These are phyloP conservation scores for Andrena dorsata DNA, from an alignment of 2,888 invertebrate genomes.

Conservation along the genomic window DNA sequence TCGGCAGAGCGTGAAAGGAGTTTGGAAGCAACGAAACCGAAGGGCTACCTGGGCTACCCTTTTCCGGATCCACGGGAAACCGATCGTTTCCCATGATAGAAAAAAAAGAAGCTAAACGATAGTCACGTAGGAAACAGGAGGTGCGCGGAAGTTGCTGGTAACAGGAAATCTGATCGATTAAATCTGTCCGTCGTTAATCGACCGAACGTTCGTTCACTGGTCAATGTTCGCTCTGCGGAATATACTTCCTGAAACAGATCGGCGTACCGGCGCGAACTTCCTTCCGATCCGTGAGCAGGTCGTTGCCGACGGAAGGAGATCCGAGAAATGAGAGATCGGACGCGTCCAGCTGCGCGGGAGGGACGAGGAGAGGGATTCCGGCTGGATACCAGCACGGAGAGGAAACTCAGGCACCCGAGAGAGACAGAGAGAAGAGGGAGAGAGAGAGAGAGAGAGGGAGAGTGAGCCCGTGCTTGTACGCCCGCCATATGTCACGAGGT, in stretches of 20 bases:
- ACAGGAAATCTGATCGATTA: conserved; percentile 45
- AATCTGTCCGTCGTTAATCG: conserved; percentile 53
- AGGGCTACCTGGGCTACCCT: not conserved
- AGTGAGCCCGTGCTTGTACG: conserved; percentile 61
- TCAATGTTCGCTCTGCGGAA: conserved; percentile 43
- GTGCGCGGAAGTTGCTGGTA: conserved; percentile 29
- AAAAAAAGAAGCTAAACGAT: not conserved
- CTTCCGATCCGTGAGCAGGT: conserved; percentile 71
- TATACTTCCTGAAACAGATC: conserved; percentile 60
- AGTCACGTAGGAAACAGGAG: conserved; percentile 34
- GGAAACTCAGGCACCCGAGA: not conserved
- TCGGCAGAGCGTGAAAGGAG: too few relatives aligned
- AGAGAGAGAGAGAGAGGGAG: conserved; percentile 1
- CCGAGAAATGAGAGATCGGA: conserved; percentile 36
- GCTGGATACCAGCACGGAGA: conserved; percentile 35
- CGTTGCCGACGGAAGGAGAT: conserved; percentile 29
- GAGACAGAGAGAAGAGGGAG: conserved; percentile 1
- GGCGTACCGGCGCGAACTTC: conserved; percentile 67
- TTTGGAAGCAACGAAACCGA: too few relatives aligned
- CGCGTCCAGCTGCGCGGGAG: not conserved
- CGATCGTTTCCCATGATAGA: not conserved
- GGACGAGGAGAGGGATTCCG: conserved; percentile 13
- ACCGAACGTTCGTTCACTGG: conserved; percentile 31
- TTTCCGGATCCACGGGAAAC: not conserved
- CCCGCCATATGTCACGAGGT: conserved; percentile 78